Percentiles rank a stretch among this genome's conserved stretches.
Evolutionary conservation across 2,797 vertebrate genomes (phyloP).

Genomic region (Sebastes minor): DNA sequence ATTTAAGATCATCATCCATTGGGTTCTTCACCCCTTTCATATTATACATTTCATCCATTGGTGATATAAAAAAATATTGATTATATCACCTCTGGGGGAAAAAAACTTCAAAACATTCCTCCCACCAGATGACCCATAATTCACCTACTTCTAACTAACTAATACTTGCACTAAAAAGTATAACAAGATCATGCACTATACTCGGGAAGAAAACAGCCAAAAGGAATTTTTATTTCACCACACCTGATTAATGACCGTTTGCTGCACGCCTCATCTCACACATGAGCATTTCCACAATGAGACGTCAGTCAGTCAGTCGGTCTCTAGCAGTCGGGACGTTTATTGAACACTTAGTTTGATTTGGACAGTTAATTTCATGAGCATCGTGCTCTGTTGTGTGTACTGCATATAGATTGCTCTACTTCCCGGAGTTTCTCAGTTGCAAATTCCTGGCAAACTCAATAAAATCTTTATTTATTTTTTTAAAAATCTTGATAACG

Average conservation of each 20-base stretch:
- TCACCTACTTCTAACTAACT: too few relatives aligned
- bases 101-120: not conserved
- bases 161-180: not conserved
- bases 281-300: conserved; percentile 17
- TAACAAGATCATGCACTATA: not conserved
- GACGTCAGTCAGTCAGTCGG: conserved; percentile 20
- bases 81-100: not conserved
- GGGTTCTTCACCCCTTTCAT: not conserved
- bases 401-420: conserved; percentile 11
- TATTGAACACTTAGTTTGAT: conserved; percentile 20
- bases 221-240: not conserved
- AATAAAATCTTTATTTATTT: conserved; percentile 16
- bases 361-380: conserved; percentile 30
- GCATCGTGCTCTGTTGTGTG: conserved; percentile 3
- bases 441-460: conserved; percentile 5
- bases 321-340: conserved; percentile 2
- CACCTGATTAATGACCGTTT: conserved; percentile 4
- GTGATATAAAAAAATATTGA: not conserved
- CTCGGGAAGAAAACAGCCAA: not conserved
- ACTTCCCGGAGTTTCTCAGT: conserved; percentile 6
- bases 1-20: not conserved
- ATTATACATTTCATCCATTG: not conserved
- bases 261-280: not conserved
- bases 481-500: conserved; percentile 8
- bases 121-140: not conserved